Percentiles rank a stretch among this genome's conserved stretches.
Conservation (phyloP, 2,888 invertebrate species). For the Thymelicus sylvestris region DNA sequence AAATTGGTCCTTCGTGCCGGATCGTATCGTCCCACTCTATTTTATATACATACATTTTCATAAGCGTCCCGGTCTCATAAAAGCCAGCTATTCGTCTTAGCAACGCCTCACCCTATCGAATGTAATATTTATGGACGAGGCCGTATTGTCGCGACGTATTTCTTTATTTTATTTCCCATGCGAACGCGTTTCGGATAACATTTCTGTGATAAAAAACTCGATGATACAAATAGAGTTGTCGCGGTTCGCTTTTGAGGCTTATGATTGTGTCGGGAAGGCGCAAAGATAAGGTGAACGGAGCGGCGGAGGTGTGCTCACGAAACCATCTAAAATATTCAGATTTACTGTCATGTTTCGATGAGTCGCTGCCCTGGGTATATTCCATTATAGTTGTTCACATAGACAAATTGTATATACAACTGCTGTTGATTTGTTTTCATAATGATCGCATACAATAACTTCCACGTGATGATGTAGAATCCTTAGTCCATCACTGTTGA, state of each 20-base stretch:
- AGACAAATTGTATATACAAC: too few species aligned
- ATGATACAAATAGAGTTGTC: constrained; percentile 30
- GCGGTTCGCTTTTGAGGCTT: constrained; percentile 19
- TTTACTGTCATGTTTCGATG: background rate
- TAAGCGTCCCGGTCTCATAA: constrained; percentile 49
- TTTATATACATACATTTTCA: constrained; percentile 55
- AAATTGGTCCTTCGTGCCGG: constrained; percentile 45
- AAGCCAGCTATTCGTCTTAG: constrained; percentile 48
- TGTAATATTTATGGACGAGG: constrained; percentile 64
- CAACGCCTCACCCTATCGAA: constrained; percentile 53
- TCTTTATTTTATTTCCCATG: constrained; percentile 37
- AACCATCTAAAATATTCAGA: background rate
- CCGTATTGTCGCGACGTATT: constrained; percentile 43
- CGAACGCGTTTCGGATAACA: constrained; percentile 16
- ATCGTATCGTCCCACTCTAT: constrained; percentile 39
- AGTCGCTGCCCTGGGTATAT: background rate
- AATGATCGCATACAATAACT: too few species aligned
- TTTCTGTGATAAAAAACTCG: constrained; percentile 29
- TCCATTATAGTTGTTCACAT: background rate
- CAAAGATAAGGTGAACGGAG: background rate
- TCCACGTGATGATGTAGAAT: too few species aligned
- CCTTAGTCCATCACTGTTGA: too few species aligned
- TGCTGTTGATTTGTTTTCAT: too few species aligned
- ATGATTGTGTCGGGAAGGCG: constrained; percentile 9
- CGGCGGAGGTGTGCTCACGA: background rate